phyloP scores from a whole-genome alignment of 2,888 invertebrate species.

The Phengaris arion region DNA sequence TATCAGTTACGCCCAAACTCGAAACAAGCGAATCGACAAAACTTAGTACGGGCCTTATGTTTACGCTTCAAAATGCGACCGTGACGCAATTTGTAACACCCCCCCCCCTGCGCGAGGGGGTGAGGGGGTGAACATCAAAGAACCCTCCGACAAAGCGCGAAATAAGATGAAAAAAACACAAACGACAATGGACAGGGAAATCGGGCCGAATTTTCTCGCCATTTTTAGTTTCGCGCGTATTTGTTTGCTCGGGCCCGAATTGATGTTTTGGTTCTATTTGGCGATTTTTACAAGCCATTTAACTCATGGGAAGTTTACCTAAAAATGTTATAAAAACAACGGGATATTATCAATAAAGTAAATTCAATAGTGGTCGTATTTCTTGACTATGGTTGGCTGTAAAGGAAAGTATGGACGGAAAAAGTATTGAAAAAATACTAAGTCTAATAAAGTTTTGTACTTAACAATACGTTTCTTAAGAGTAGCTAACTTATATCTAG shows the following conservation, averaged over 20 bases:
- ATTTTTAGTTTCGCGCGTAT: constrained; percentile 58
- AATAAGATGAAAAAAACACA: constrained; percentile 77
- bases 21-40: constrained; percentile 28
- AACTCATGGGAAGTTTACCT: constrained; percentile 26
- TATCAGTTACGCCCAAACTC: neutral
- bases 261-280: constrained; percentile 24
- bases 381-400: no score
- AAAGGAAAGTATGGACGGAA: no score
- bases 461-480: no score
- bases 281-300: constrained; percentile 26
- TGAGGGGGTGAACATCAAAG: constrained; percentile 68
- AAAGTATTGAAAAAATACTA: no score
- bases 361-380: neutral
- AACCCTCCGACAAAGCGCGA: constrained; percentile 76
- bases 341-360: neutral
- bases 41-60: constrained; percentile 60
- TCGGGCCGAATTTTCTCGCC: constrained; percentile 59
- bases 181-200: constrained; percentile 75
- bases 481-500: no score
- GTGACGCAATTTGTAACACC: constrained; percentile 76
- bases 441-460: no score
- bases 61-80: constrained; percentile 65
- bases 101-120: constrained; percentile 40
- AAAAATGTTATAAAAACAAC: neutral
- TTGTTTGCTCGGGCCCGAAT: constrained; percentile 41